These are phyloP conservation scores for Tympanoctomys barrerae DNA, from an alignment of 2,797 vertebrate species.

Conservation along the genomic window DNA sequence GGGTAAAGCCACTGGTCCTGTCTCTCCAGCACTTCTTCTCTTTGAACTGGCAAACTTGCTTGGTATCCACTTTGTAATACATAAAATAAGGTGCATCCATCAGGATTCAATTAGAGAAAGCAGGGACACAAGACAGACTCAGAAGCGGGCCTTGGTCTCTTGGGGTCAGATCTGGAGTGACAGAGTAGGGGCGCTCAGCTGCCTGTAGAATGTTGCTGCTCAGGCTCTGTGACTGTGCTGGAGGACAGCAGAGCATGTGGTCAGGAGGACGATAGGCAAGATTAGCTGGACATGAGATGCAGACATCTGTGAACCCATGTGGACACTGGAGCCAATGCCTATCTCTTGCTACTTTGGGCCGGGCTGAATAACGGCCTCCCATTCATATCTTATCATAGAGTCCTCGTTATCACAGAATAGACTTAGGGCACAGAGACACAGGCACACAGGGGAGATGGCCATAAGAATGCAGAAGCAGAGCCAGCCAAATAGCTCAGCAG, in stretches of 20 bases:
- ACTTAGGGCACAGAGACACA: background rate
- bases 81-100: background rate
- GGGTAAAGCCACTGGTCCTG: background rate
- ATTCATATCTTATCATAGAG: background rate
- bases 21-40: background rate
- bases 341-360: background rate
- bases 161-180: background rate
- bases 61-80: background rate
- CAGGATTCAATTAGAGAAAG: too few species aligned
- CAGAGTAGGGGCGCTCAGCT: background rate
- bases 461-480: background rate
- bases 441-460: background rate
- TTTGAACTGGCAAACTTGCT: background rate
- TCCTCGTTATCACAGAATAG: background rate
- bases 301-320: rapidly evolving
- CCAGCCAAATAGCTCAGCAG: too few species aligned
- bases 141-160: background rate
- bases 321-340: background rate
- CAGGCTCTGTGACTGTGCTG: background rate
- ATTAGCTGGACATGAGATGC: background rate
- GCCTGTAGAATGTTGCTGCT: background rate
- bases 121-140: background rate
- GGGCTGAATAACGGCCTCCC: background rate
- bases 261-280: background rate
- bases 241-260: background rate